These are phyloP conservation scores for Eristalis intricaria DNA, from an alignment of 2,888 invertebrate genomes.

Conservation along the genomic window DNA sequence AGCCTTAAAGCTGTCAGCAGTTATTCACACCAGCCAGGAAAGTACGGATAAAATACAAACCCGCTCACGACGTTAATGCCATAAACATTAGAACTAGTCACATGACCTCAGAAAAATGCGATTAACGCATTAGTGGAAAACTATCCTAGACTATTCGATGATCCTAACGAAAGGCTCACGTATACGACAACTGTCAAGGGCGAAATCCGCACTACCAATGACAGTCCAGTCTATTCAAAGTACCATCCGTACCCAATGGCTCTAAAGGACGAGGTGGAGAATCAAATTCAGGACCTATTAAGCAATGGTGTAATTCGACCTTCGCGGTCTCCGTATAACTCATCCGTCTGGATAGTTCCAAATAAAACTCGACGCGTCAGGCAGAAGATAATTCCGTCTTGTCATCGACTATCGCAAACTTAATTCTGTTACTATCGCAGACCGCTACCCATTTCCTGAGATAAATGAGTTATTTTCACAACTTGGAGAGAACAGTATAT, in stretches of 20 bases:
- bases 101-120: no score
- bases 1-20: no score
- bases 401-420: background rate
- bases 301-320: slow-evolving; percentile 46
- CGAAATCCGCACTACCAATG: slow-evolving; percentile 40
- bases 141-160: background rate
- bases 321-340: slow-evolving; percentile 57
- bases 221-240: background rate
- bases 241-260: slow-evolving; percentile 40
- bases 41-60: no score
- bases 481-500: background rate
- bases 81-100: no score
- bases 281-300: slow-evolving; percentile 28
- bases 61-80: no score
- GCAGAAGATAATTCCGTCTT: background rate
- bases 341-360: slow-evolving; percentile 47
- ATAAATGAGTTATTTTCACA: background rate
- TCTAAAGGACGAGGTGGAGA: slow-evolving; percentile 42
- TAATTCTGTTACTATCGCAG: background rate
- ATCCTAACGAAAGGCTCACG: slow-evolving; percentile 34
- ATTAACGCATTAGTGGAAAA: background rate
- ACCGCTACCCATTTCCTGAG: background rate
- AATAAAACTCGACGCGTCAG: slow-evolving; percentile 37
- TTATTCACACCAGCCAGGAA: no score
- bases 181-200: slow-evolving; percentile 44